Percentiles rank a stretch among this genome's conserved stretches.
These are phyloP conservation scores for Rhamnusium bicolor DNA, from an alignment of 2,888 invertebrate species.

Conservation along the genomic window DNA sequence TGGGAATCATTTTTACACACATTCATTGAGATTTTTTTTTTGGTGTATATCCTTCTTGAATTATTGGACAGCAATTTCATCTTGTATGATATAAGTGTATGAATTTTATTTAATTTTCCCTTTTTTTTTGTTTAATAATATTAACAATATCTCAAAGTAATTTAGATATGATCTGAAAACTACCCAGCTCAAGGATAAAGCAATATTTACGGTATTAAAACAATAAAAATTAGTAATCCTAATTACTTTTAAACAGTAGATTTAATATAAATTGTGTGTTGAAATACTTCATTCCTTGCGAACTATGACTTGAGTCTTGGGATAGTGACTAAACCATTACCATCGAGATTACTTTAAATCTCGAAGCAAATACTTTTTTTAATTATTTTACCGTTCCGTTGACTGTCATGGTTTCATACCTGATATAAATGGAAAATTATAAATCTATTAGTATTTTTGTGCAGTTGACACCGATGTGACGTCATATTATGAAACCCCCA, in stretches of 20 bases:
- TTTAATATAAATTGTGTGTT: neutral
- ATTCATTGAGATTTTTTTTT: no score
- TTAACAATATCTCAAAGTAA: no score
- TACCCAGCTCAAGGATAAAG: neutral
- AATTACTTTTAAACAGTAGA: neutral
- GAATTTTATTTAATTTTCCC: no score
- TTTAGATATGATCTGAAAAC: no score
- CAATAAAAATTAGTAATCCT: neutral
- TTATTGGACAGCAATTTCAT: no score
- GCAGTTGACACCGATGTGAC: neutral
- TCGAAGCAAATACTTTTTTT: neutral
- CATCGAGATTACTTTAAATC: neutral
- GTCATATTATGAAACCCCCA: neutral
- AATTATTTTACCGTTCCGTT: neutral
- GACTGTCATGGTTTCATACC: neutral
- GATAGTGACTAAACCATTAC: neutral
- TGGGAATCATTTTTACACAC: no score
- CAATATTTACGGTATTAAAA: neutral
- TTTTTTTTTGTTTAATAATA: no score
- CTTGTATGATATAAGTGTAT: no score
- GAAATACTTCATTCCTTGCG: neutral
- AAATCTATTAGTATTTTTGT: neutral
- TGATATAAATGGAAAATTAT: neutral
- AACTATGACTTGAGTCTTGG: neutral
- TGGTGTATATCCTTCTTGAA: no score